Base-by-base conservation (phyloP, 64 coral and sea anemone species). In the Montipora capricornis region DNA sequence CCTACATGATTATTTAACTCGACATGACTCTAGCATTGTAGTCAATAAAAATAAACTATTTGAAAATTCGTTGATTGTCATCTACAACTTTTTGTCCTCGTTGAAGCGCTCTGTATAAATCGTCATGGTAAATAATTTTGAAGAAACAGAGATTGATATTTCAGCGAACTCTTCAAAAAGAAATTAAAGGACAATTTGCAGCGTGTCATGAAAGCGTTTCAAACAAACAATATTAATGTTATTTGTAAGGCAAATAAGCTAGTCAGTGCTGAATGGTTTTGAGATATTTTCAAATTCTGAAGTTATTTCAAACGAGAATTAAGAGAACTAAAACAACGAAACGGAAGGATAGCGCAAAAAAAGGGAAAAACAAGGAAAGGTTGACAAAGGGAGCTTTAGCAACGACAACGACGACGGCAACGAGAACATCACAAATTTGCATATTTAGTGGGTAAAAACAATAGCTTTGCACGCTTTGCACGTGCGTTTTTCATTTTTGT, bases 121-220 rank as follows among this genome's bases (percentile, higher is more conserved):
- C 53, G 53, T 57, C 53, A 20, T 17, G 4, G 82, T 16, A 20
- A 71, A 50, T 71, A 86, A 86, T 86, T 4, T 73, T 73, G 7
- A 51, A 49, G 82, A 45, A 49, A 15, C 9, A 15, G 8, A 64
- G n/a, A 85, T 44, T 68, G 64, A 86, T 49, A 49, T 86, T 71
- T 85, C 82, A 85, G 64, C 82, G 10, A 17, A 73, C 66, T 71
- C 82, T 86, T 86, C 5, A 73, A 44, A 86, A 73, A 86, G 47
- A 68, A 73, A 73, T 86, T 70, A 71, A 86, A 73, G 64, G 20
- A 71, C 49, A 15, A 22, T 86, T 86, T 49, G 64, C 62, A 64
- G 66, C 66, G 6, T 86, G 44, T 86, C 66, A 86, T 20, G 71
- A 86, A 68, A 59, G 45, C 17, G 37, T 73, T 47, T 45, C 47